Percentiles rank a stretch among this genome's conserved stretches.
Conservation (phyloP, 2,113 vertebrate species). For the Malurus elegans region DNA sequence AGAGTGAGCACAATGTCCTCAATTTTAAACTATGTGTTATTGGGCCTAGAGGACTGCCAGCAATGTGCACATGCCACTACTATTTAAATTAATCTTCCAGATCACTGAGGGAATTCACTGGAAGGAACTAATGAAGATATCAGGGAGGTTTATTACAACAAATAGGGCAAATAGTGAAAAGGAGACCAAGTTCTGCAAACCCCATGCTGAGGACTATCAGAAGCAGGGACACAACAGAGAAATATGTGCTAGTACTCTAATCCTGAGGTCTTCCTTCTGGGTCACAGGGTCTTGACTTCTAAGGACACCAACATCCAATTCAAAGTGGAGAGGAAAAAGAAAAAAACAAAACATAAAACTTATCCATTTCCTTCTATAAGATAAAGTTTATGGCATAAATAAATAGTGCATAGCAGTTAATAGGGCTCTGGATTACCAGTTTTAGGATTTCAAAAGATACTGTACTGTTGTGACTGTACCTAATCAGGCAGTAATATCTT, state of each 20-base stretch:
- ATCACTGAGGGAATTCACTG: background rate
- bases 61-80: background rate
- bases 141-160: background rate
- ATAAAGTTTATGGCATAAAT: background rate
- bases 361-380: background rate
- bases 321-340: background rate
- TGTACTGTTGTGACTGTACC: background rate
- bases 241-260: background rate
- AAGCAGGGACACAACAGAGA: background rate
- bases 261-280: background rate
- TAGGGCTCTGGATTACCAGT: background rate
- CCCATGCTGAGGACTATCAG: background rate
- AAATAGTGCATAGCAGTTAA: background rate
- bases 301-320: background rate
- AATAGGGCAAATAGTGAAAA: background rate
- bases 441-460: background rate
- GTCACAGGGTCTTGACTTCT: background rate
- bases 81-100: background rate
- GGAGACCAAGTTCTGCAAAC: background rate
- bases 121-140: background rate
- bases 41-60: background rate
- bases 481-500: background rate
- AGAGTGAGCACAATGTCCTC: background rate
- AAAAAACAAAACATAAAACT: background rate
- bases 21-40: background rate